phyloP scores from a whole-genome alignment of 2,888 invertebrate species.

The Leptopilina drosophilae region DNA sequence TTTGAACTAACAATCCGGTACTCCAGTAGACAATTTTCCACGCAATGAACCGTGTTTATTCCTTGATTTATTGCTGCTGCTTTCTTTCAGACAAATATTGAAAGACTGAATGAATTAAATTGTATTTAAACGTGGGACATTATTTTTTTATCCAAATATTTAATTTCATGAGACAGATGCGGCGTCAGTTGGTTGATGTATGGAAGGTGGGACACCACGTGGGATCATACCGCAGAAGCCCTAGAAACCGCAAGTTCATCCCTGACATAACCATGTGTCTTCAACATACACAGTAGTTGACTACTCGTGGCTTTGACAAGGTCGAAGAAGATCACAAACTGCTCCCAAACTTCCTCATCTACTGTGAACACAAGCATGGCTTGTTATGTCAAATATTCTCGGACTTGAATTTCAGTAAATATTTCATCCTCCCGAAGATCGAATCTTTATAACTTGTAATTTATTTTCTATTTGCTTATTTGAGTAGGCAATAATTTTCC shows the following conservation, averaged over 20 bases:
- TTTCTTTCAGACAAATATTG: background rate
- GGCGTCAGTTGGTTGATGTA: slow-evolving; percentile 13
- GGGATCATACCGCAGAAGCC: slow-evolving; percentile 64
- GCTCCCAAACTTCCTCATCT: background rate
- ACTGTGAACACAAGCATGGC: too few relatives aligned
- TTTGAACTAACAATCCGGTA: slow-evolving; percentile 28
- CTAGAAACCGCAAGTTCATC: slow-evolving; percentile 62
- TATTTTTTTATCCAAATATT: background rate
- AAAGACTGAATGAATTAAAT: background rate
- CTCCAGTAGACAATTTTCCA: slow-evolving; percentile 34
- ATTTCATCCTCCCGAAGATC: too few relatives aligned
- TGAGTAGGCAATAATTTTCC: slow-evolving; percentile 14
- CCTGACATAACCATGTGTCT: slow-evolving; percentile 53
- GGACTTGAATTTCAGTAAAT: too few relatives aligned
- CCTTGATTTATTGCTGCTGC: slow-evolving; percentile 12
- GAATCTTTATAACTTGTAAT: too few relatives aligned
- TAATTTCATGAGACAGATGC: slow-evolving; percentile 5
- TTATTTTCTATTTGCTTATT: background rate
- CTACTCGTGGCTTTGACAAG: slow-evolving; percentile 69
- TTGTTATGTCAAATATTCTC: too few relatives aligned
- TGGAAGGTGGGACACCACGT: slow-evolving; percentile 52
- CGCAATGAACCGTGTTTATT: slow-evolving; percentile 32
- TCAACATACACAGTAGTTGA: slow-evolving; percentile 59
- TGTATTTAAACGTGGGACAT: too few relatives aligned
- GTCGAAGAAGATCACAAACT: slow-evolving; percentile 50